These are phyloP conservation scores for Sialia sialis DNA, from an alignment of 2,113 vertebrate genomes.

Conservation along the genomic window DNA sequence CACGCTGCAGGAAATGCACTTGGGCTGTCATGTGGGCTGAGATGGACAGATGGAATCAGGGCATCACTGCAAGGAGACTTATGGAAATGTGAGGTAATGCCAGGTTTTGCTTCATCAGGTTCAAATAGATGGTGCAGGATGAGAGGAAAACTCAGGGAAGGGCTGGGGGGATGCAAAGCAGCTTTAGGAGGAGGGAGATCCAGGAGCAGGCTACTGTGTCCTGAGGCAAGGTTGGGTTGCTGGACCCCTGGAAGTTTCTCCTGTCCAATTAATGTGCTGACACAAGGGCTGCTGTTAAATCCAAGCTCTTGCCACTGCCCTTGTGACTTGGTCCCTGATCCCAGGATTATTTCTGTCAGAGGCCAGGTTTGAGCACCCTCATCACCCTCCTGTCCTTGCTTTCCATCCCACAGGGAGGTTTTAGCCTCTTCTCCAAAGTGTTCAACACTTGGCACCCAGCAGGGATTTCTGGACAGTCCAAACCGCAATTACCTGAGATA, in stretches of 20 bases:
- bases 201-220: neutral
- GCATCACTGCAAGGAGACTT: neutral
- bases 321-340: accelerated
- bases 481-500: neutral
- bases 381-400: neutral
- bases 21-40: neutral
- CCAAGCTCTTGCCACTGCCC: neutral
- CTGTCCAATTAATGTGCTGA: neutral
- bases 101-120: neutral
- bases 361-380: neutral
- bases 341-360: neutral
- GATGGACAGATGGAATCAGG: neutral
- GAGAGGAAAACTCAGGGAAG: neutral
- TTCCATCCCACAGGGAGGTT: neutral
- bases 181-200: neutral
- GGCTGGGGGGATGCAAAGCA: neutral
- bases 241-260: neutral
- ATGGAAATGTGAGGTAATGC: neutral
- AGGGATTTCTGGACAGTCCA: neutral
- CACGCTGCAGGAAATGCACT: neutral
- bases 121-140: neutral
- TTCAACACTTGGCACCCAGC: neutral
- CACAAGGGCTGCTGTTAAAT: neutral
- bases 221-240: neutral
- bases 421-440: neutral